Evolutionary conservation across 2,797 vertebrate species (phyloP), one percentile per base, ranked within the genome.

Genomic region (Semaprochilodus insignis): DNA sequence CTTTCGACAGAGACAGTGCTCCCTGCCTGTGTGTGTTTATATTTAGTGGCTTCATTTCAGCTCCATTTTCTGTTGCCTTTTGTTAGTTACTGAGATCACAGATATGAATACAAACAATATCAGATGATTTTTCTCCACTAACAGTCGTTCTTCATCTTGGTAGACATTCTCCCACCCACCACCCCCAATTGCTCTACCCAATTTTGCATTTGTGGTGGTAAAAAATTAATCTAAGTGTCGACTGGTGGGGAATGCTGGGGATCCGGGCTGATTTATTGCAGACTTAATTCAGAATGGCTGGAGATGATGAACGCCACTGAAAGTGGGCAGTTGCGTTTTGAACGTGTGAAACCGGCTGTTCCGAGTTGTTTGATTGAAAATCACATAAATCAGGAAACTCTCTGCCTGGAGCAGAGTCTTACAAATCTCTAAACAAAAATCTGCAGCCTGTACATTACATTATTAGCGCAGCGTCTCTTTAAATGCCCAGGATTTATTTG

Each of bases 201-300:
- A 89, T 91, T 91, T 86, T 87, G 90, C 89, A 87, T 88, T 82
- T 87, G 88, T 87, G 75, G 87, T 89, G 85, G 14, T 78, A 87
- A 88, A 90, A 88, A 93, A 94, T 94, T 92, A 93, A 94, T 94
- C 91, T 88, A 89, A 88, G 89, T 90, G 88, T 91, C 83, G 88
- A 88, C 89, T 88, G 83, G 87, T 87, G 88, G 90, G 90, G 91
- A 91, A 90, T 91, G 90, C 90, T 85, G 88, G 89, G 91, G 91
- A 92, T 88, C 84, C 84, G 88, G 90, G 88, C 85, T 94, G 94
- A 95, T 95, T 94, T 94, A 95, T 95, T 93, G 92, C 93, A 3
- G 87, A 91, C 88, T 92, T 95, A 94, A 94, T 95, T 94, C 91
- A 91, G 91, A 92, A 90, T 86, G 92, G 92, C 93, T 89, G 91